phyloP scores from a whole-genome alignment of 2,888 invertebrate genomes.

The Schrankia costaestrigalis region DNA sequence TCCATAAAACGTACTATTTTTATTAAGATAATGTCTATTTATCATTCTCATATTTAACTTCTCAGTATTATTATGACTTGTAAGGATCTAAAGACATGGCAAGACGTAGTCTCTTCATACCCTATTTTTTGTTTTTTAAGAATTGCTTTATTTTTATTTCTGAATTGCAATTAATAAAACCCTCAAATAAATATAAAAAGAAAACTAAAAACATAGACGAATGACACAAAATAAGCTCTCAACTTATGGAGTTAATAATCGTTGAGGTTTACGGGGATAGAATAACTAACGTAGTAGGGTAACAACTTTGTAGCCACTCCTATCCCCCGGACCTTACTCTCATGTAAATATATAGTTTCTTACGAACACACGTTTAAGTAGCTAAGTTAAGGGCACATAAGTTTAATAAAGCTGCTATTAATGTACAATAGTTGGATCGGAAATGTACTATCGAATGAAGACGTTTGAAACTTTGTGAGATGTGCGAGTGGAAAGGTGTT shows the following conservation, averaged over 20 bases:
- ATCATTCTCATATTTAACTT: no score
- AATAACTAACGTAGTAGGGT: constrained; percentile 15
- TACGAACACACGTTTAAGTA: constrained; percentile 37
- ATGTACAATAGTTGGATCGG: background rate
- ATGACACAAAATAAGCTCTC: constrained; percentile 28
- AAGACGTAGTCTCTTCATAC: no score
- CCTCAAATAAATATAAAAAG: no score
- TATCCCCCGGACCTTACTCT: constrained; percentile 37
- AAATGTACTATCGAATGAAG: background rate
- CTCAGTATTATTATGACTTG: no score
- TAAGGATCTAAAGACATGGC: no score
- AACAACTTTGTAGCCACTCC: constrained; percentile 12
- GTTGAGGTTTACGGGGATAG: constrained; percentile 27
- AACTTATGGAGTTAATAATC: constrained; percentile 27
- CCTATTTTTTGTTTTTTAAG: no score
- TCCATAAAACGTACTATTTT: no score
- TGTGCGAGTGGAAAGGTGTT: no score
- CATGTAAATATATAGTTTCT: constrained; percentile 39
- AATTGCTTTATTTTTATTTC: no score
- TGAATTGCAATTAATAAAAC: no score
- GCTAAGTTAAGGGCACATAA: constrained; percentile 25
- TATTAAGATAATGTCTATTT: no score
- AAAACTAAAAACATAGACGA: constrained; percentile 16
- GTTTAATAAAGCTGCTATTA: constrained; percentile 15
- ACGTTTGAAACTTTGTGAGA: background rate